phyloP scores from a whole-genome alignment of 2,113 vertebrate species.

The Melospiza melodia region DNA sequence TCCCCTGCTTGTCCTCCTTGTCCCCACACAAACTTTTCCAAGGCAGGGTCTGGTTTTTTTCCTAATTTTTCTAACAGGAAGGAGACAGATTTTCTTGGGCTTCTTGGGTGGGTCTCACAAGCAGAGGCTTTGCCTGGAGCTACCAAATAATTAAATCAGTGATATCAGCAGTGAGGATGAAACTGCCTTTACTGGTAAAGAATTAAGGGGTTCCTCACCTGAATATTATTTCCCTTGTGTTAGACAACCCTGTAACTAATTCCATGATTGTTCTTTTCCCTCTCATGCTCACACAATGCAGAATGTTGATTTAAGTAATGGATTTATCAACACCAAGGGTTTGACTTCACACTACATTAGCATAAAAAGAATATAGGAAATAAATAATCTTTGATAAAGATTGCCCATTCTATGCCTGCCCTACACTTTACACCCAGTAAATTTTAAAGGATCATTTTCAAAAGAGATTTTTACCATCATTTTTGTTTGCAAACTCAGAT shows the following conservation, averaged over 20 bases:
- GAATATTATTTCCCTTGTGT: neutral
- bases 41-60: neutral
- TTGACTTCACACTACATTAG: neutral
- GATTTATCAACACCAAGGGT: neutral
- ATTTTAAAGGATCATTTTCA: neutral
- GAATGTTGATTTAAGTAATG: neutral
- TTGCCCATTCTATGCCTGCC: neutral
- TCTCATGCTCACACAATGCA: neutral
- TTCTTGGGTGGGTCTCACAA: neutral
- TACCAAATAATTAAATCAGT: neutral
- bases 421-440: neutral
- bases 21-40: neutral
- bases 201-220: neutral
- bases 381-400: neutral
- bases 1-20: neutral
- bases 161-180: neutral
- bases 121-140: neutral
- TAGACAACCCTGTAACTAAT: neutral
- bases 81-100: neutral
- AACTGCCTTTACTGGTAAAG: neutral
- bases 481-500: neutral
- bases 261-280: neutral
- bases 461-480: neutral
- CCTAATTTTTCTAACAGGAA: neutral
- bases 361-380: neutral